Evolutionary conservation across 2,797 vertebrate species (phyloP).

Genomic region (Tragopan temminckii): DNA sequence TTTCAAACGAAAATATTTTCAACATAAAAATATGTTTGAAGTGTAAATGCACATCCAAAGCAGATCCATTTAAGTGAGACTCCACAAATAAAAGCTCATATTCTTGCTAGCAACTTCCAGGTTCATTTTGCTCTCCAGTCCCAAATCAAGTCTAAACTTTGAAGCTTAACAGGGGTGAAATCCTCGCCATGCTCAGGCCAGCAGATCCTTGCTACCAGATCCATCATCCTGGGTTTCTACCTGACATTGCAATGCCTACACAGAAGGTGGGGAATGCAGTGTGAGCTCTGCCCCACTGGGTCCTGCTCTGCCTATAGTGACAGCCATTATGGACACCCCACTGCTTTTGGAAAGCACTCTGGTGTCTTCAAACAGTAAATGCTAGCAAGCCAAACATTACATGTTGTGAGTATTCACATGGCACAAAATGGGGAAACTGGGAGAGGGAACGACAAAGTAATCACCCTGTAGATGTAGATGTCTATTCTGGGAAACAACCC

Average conservation of each 20-base stretch:
- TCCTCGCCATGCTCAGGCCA: neutral
- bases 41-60: conserved; percentile 23
- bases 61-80: neutral
- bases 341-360: conserved; percentile 6
- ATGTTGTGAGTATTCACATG: neutral
- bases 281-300: neutral
- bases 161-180: neutral
- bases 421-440: neutral
- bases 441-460: conserved; percentile 15
- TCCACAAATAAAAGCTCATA: neutral
- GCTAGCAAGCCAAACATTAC: conserved; percentile 37
- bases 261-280: neutral
- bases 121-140: neutral
- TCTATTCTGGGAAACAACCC: neutral
- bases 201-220: neutral
- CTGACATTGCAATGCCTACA: neutral
- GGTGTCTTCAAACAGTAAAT: conserved; percentile 27
- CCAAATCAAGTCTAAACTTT: neutral
- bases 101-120: neutral
- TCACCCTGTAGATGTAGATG: neutral
- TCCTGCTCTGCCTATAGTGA: accelerated
- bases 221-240: neutral
- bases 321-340: neutral
- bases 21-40: conserved; percentile 6
- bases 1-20: neutral